These are phyloP conservation scores for Siniperca scherzeri DNA, from an alignment of 2,797 vertebrate genomes.

Conservation along the genomic window DNA sequence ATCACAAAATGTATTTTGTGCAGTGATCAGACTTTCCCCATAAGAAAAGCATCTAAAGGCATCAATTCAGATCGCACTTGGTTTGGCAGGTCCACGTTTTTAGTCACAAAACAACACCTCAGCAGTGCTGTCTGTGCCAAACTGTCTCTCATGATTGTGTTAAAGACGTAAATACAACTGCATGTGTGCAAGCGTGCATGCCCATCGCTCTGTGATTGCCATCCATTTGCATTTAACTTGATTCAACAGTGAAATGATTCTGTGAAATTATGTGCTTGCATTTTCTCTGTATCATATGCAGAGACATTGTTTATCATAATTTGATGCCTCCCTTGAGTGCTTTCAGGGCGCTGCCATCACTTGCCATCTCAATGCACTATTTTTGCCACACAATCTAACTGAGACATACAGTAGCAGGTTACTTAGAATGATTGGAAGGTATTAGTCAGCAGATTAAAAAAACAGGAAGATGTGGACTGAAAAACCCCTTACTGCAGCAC, in stretches of 20 bases:
- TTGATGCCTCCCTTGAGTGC: slow-evolving; percentile 37
- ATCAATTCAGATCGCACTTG: slow-evolving; percentile 14
- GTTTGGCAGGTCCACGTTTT: background rate
- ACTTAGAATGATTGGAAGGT: slow-evolving; percentile 13
- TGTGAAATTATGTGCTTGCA: slow-evolving; percentile 33
- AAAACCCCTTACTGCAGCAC: background rate
- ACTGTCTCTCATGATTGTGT: background rate
- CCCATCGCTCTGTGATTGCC: slow-evolving; percentile 13
- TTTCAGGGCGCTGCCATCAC: slow-evolving; percentile 24
- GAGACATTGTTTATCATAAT: slow-evolving; percentile 52
- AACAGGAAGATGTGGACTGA: background rate
- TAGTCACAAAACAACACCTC: slow-evolving; percentile 26
- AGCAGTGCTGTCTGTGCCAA: background rate
- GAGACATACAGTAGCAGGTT: slow-evolving; percentile 13
- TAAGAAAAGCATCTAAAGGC: slow-evolving; percentile 25
- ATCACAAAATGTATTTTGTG: background rate
- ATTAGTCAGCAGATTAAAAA: slow-evolving; percentile 36
- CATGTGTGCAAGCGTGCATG: background rate
- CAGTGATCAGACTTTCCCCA: background rate
- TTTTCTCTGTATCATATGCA: slow-evolving; percentile 30
- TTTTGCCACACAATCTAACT: slow-evolving; percentile 25
- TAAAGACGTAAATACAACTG: background rate
- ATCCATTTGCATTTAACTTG: slow-evolving; percentile 41
- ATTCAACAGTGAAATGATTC: slow-evolving; percentile 33
- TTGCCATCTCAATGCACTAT: slow-evolving; percentile 25